Percentiles rank a stretch among this genome's conserved stretches.
phyloP scores from a whole-genome alignment of 1,140 invertebrate species.

The Philaenus spumarius region DNA sequence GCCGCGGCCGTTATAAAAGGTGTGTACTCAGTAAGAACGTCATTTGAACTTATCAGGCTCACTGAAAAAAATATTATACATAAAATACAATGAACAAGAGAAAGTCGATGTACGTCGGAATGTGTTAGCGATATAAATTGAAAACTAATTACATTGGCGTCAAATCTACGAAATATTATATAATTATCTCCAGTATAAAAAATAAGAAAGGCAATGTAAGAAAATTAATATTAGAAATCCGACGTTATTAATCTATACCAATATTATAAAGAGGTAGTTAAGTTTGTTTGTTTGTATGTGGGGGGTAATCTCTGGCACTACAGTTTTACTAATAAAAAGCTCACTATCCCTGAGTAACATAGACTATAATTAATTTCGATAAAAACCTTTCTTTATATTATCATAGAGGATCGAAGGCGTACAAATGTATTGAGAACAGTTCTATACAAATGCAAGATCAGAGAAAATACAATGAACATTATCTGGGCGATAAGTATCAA shows the following conservation, averaged over 20 bases:
- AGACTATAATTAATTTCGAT: too few relatives aligned
- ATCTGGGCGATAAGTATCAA: not conserved
- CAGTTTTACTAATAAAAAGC: too few relatives aligned
- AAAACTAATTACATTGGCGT: not conserved
- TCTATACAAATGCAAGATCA: too few relatives aligned
- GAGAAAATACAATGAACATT: too few relatives aligned
- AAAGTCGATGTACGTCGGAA: not conserved
- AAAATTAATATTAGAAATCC: not conserved
- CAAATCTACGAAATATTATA: not conserved
- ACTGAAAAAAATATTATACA: not conserved
- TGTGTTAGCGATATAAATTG: not conserved
- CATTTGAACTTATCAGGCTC: not conserved
- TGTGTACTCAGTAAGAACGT: not conserved
- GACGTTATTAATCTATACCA: too few relatives aligned
- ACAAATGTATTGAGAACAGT: too few relatives aligned
- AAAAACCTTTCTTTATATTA: too few relatives aligned
- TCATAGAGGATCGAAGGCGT: not conserved
- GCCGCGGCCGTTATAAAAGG: not conserved
- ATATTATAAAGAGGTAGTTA: too few relatives aligned
- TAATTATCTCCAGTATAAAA: not conserved
- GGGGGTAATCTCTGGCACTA: too few relatives aligned
- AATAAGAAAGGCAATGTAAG: not conserved
- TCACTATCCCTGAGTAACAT: too few relatives aligned
- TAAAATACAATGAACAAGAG: not conserved
- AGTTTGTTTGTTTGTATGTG: too few relatives aligned